These are phyloP conservation scores for Diorhabda sublineata DNA, from an alignment of 1,140 invertebrate genomes.

Conservation along the genomic window DNA sequence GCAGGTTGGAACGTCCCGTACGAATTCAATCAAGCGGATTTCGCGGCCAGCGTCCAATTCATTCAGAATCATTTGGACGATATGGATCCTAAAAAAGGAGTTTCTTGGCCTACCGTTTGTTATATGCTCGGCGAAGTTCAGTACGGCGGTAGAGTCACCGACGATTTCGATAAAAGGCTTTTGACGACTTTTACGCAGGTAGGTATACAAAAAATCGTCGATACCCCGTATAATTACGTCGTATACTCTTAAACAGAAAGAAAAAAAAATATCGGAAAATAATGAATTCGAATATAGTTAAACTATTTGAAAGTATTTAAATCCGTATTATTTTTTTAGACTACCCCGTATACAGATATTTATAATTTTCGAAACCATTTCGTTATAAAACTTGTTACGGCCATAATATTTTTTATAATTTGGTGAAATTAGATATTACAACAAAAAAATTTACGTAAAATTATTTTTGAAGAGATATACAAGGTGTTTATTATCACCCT, in stretches of 20 bases:
- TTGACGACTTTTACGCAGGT: constrained; percentile 85
- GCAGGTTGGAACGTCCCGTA: constrained; percentile 93
- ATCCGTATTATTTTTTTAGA: not conserved
- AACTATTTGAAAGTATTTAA: too few relatives aligned
- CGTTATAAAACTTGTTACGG: too few relatives aligned
- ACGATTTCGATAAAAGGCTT: constrained; percentile 91
- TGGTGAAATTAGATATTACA: too few relatives aligned
- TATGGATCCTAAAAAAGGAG: constrained; percentile 94
- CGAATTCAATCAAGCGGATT: constrained; percentile 97
- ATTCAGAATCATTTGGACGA: constrained; percentile 97
- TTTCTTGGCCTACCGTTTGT: constrained; percentile 95
- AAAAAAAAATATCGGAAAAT: too few relatives aligned
- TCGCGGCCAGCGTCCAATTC: constrained; percentile 92
- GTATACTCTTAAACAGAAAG: too few relatives aligned
- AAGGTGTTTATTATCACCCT: too few relatives aligned
- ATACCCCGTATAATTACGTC: too few relatives aligned
- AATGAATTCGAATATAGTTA: too few relatives aligned
- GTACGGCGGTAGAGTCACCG: constrained; percentile 93
- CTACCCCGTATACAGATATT: not conserved
- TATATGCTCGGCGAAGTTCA: constrained; percentile 98
- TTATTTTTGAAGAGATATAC: too few relatives aligned
- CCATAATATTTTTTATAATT: too few relatives aligned
- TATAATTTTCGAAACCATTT: too few relatives aligned
- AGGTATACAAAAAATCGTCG: not conserved
- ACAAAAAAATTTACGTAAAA: too few relatives aligned